phyloP scores from a whole-genome alignment of 2,113 vertebrate species.

The Barbus barbus region DNA sequence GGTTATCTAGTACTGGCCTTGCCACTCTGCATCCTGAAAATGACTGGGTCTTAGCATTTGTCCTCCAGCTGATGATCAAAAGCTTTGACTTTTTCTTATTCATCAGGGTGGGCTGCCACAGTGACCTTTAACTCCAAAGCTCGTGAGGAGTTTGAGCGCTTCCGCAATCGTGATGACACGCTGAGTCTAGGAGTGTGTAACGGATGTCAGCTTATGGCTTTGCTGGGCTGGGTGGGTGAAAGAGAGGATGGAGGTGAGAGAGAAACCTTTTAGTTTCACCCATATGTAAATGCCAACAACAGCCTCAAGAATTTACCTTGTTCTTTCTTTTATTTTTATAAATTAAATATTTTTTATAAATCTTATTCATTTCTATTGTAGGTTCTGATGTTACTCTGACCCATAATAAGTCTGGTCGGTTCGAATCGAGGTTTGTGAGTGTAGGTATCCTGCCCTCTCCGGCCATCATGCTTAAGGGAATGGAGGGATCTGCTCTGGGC shows the following conservation, averaged over 20 bases:
- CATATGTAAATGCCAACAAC: not conserved
- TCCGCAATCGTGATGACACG: slow-evolving; percentile 79
- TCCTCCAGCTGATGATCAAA: not conserved
- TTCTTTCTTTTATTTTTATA: no score
- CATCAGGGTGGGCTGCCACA: slow-evolving; percentile 86
- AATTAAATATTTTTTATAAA: no score
- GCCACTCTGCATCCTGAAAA: not conserved
- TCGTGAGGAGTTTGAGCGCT: slow-evolving; percentile 78
- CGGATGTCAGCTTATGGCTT: slow-evolving; percentile 87
- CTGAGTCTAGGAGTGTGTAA: slow-evolving; percentile 92
- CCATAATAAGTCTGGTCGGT: slow-evolving; percentile 85
- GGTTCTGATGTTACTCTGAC: slow-evolving; percentile 76
- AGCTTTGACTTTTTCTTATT: not conserved
- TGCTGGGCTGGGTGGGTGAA: slow-evolving; percentile 86
- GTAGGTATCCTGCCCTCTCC: slow-evolving; percentile 79
- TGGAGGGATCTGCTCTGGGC: slow-evolving; percentile 85
- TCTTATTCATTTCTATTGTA: not conserved
- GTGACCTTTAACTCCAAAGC: slow-evolving; percentile 80
- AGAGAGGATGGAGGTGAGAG: slow-evolving; percentile 58
- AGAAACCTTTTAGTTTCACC: not conserved
- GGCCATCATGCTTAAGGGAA: slow-evolving; percentile 84
- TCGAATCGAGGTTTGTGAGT: slow-evolving; percentile 87
- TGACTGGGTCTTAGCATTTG: not conserved
- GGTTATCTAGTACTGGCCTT: not conserved
- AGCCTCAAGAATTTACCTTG: not conserved